These are phyloP conservation scores for Cyanoramphus novaezelandiae DNA, from an alignment of 2,113 vertebrate species.

Conservation along the genomic window DNA sequence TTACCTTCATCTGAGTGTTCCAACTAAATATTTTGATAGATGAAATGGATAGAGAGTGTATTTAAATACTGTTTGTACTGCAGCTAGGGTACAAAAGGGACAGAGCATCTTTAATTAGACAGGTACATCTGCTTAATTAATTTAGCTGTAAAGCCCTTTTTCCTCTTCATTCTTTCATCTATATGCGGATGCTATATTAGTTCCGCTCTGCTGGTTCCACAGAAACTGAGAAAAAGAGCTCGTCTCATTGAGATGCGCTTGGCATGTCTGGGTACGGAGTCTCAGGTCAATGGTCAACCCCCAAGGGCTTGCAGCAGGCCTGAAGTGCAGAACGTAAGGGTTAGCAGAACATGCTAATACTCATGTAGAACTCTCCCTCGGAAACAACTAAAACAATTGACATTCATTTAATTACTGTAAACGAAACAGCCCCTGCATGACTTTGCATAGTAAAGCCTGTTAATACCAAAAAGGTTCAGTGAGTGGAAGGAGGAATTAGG, in stretches of 20 bases:
- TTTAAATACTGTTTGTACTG: constrained; percentile 75
- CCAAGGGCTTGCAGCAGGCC: constrained; percentile 64
- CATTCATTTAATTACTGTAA: constrained; percentile 87
- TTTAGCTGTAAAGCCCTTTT: constrained; percentile 84
- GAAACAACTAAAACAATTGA: constrained; percentile 75
- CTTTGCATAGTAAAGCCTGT: constrained; percentile 69
- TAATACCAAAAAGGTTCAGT: constrained; percentile 60
- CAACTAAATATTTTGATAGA: constrained; percentile 74
- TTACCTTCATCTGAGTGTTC: constrained; percentile 62
- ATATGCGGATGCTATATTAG: constrained; percentile 80
- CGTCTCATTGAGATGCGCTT: constrained; percentile 79
- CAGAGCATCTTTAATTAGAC: constrained; percentile 71
- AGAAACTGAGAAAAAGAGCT: constrained; percentile 67
- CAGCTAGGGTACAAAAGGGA: constrained; percentile 62
- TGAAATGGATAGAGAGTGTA: constrained; percentile 56
- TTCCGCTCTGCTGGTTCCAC: constrained; percentile 75
- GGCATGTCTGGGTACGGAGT: constrained; percentile 65
- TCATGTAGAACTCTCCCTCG: constrained; percentile 76
- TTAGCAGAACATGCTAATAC: constrained; percentile 84
- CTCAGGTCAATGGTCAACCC: constrained; percentile 81
- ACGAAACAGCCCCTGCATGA: constrained; percentile 72
- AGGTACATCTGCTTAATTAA: constrained; percentile 85
- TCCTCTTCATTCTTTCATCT: constrained; percentile 63
- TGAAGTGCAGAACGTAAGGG: constrained; percentile 70
- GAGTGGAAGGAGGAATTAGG: constrained; percentile 51